Evolutionary conservation across 2,888 invertebrate genomes (phyloP), one percentile per base, ranked within the genome.

Genomic region (Teinopalpus imperialis): DNA sequence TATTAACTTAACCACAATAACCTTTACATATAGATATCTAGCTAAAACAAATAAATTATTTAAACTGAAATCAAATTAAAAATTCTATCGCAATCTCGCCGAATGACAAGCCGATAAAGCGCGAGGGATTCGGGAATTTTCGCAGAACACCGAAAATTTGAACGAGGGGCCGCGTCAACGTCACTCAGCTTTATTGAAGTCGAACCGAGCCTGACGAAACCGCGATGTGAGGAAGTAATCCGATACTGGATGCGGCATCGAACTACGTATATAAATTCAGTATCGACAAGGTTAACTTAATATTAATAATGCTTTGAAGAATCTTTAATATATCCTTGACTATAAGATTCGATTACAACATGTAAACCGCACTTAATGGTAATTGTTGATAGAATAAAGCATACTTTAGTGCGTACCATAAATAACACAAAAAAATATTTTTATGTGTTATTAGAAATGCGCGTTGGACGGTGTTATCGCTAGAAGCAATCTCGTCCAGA

Each of bases 141-240:
- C 52, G 54, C 55, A 49, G 56, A 49, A 48, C 47, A 51, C 52
- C 53, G 52, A 53, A 47, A 31, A 49, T 48, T 39, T 20, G 29
- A 24, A 34, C 27, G 35, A 27, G 29, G 63, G 69, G 70, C 63
- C 67, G 60, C 56, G 72, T 79, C 77, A 75, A 57, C 64, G 78
- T 80, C 79, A 74, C 54, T 66, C 64, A 56, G 48, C 48, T 61
- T 68, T 75, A 79, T 78, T 71, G 69, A 30, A 35, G 39, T 24
- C 26, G 35, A 40, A 31, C 14, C 18, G 63, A 58, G 49, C 46
- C 51, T 52, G 51, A 49, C 46, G 54, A 54, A 58, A 56, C 58
- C 58, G 48, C 58, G 55, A 7, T 1, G 16, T 10, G 20, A 8
- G 10, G 37, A 37, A 20, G 16, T 37, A 36, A 37, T 37, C 16